Evolutionary conservation across 2,797 vertebrate species (phyloP), one percentile per base, ranked within the genome.

Genomic region (Balearica regulorum): DNA sequence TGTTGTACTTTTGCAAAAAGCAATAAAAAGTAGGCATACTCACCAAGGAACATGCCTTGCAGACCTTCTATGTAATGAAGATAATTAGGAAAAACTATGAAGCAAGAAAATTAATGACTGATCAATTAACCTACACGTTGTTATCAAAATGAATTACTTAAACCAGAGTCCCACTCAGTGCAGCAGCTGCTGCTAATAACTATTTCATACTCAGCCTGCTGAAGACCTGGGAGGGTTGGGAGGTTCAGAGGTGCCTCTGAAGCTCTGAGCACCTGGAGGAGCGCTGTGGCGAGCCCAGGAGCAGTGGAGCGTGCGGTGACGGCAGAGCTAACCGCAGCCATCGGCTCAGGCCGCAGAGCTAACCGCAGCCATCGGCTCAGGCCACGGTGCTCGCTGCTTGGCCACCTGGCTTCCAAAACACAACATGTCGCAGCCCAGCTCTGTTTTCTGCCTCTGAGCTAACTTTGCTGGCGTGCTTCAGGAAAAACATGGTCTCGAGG

Each of bases 61-160:
- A 0, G 90, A 93, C 44, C 31, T 94, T 82, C 73, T 80, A 26
- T 54, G 55, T 80, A 86, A 91, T 66, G 44, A 68, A 80, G 77
- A 87, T 87, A 90, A 90, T 90, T 85, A 94, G 68, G 48, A 87
- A 92, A 96, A 93, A 66, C 20, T 79, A 53, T 0, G 0, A 94
- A 89, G 62, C 22, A 64, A 76, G 83, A 84, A 93, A 95, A 91
- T 87, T 70, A 91, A 89, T 89, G 91, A 77, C 51, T 77, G 48
- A 87, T 90, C 83, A 94, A 72, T 89, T 80, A 91, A 84, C 77
- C 55, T 82, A 55, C 71, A 72, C 60, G 73, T 87, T 90, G 66
- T 93, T 90, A 95, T 44, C 55, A 92, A 73, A 90, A 89, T 68
- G 11, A 82, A 83, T 96, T 72, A 90, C 80, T 93, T 73, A 94